Evolutionary conservation across 2,888 invertebrate species (phyloP), one percentile per base, ranked within the genome.

Genomic region (Piscicola geometra): DNA sequence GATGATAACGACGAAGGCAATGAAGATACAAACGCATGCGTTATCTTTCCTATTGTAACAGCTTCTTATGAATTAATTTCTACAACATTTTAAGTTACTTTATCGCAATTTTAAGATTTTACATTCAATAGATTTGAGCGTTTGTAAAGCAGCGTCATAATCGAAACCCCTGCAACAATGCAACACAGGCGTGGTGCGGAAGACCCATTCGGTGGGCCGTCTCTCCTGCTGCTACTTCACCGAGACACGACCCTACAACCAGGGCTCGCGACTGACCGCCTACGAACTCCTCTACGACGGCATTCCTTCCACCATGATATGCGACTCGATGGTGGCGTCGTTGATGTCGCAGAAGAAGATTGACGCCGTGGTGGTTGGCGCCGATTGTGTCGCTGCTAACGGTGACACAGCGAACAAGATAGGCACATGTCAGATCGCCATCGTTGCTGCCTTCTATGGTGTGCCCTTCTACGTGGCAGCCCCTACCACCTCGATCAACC

Each of bases 361-460:
- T 77, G 90, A 90, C 50, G 96, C 94, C 0, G 93, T 99, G 9
- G 90, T 98, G n/a, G 95, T 97, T 30, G 99, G 98, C 28, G 98
- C 98, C 70, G 99, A 99, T 85, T 89, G 98, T 84, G 94, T 95
- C 47, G 94, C 93, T 21, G 90, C 91, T 0, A 99, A 99, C 86
- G 99, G 99, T 0, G 98, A 99, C 85, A 97, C 97, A 0, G 98
- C 98, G 0, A 99, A 99, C 85, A 99, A 99, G 89, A 96, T 98
- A 83, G 80, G 80, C n/a, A 80, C 80, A 0, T 80, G 76, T 71
- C 79, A 79, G 70, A 91, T 98, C 83, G 95, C 97, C 0, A 92
- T 98, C 71, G 88, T 92, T 68, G 95, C 97, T 0, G 91, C 92
- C 82, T 88, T 93, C 86, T 96, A 98, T 83, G 89, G 89, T 47